Evolutionary conservation across 1,140 invertebrate species (phyloP), one percentile per base, ranked within the genome.

Genomic region (Elymnias hypermnestra): DNA sequence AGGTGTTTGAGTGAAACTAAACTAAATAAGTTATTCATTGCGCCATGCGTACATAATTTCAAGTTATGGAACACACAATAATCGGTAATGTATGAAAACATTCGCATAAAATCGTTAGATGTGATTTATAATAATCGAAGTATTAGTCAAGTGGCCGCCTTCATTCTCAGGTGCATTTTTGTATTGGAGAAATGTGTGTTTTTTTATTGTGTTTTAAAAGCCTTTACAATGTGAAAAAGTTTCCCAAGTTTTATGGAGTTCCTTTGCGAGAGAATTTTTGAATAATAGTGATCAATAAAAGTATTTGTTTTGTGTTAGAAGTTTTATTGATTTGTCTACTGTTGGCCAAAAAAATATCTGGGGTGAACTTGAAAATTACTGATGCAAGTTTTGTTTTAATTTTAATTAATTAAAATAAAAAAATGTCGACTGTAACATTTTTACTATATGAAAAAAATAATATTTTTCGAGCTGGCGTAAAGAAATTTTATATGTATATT

Each of bases 121-220:
- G n/a, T 71, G 65, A 74, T 72, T 68, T 68, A 64, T 79, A 70
- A 65, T 76, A 67, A 81, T 73, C 70, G 76, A 65, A 73, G 72
- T 84, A 76, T 82, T 82, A 82, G 76, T 84, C 60, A 84, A 78
- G 74, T 75, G 75, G 65, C 76, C 81, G 77, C 81, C 77, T 81
- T 84, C 76, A 83, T 84, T 81, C 77, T 84, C 81, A 84, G 81
- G 76, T 84, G 81, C 81, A 82, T 82, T 82, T 84, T 82, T 84
- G 74, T 74, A 82, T 84, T 75, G 76, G 82, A 76, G 68, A 67
- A 76, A 70, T 75, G 66, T 74, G 60, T 70, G 72, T 73, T 76
- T 81, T 81, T 78, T 77, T 75, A 64, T 76, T 71, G 62, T 73
- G 53, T 78, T 83, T 81, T 71, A 76, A 74, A 78, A 75, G 70